Evolutionary conservation across 1,140 invertebrate species (phyloP).

Genomic region (Teleopsis dalmanni): DNA sequence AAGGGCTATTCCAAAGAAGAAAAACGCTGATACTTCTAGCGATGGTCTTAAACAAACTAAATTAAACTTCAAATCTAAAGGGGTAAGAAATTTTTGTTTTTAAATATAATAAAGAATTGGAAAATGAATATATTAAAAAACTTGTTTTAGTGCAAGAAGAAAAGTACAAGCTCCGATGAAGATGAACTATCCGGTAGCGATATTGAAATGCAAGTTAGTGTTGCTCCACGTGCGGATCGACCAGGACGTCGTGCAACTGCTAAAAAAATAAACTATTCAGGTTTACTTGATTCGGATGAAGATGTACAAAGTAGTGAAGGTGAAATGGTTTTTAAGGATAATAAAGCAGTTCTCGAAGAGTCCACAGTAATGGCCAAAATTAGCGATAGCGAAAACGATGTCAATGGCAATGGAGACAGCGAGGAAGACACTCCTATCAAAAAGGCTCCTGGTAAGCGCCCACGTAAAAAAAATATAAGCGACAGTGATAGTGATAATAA

Average conservation of each 20-base stretch:
- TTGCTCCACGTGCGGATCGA: constrained; percentile 33
- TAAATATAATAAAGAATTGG: not conserved
- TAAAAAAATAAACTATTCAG: constrained; percentile 44
- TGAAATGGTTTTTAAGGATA: constrained; percentile 45
- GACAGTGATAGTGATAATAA: constrained; percentile 16
- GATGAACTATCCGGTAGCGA: constrained; percentile 40
- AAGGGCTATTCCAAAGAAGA: constrained; percentile 45
- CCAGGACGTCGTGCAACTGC: constrained; percentile 47
- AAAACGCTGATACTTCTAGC: too few species aligned
- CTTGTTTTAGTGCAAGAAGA: constrained; percentile 30
- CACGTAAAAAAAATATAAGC: constrained; percentile 26
- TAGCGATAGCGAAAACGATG: constrained; percentile 8
- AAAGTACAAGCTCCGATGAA: constrained; percentile 22
- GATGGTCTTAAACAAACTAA: constrained; percentile 56
- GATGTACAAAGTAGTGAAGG: constrained; percentile 26
- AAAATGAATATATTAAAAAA: not conserved
- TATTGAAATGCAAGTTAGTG: constrained; percentile 20
- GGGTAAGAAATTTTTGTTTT: constrained; percentile 6
- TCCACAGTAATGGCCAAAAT: not conserved
- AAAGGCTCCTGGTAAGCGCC: constrained; percentile 21
- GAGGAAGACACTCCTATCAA: constrained; percentile 19
- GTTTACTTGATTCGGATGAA: constrained; percentile 25
- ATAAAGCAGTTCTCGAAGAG: constrained; percentile 40
- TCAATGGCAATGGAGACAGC: constrained; percentile 5
- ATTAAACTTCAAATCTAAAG: constrained; percentile 43